Conservation (phyloP, 2,797 vertebrate genomes). For the Crypturellus tataupa region DNA sequence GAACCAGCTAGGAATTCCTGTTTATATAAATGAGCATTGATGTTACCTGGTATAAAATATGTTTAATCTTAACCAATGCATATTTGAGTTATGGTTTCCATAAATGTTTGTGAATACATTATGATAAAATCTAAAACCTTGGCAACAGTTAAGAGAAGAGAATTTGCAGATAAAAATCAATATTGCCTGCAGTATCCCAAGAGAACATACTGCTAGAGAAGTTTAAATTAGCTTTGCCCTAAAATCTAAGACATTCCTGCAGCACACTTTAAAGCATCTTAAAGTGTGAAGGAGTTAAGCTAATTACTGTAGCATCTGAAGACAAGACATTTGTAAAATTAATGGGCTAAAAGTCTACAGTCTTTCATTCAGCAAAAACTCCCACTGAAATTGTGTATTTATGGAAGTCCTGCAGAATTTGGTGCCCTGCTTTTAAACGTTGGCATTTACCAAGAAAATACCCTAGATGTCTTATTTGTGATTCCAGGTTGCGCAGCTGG, state of each 20-base stretch:
- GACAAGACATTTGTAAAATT: conserved; percentile 71
- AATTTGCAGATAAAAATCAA: conserved; percentile 75
- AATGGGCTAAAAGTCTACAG: conserved; percentile 40
- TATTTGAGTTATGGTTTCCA: conserved; percentile 67
- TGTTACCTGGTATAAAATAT: conserved; percentile 48
- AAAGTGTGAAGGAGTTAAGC: conserved; percentile 73
- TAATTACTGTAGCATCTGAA: conserved; percentile 74
- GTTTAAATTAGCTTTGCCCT: conserved; percentile 77
- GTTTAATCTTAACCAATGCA: conserved; percentile 59
- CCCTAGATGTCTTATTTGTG: not conserved
- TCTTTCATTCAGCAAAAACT: conserved; percentile 60
- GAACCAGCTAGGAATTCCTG: conserved; percentile 31
- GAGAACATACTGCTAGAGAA: conserved; percentile 69
- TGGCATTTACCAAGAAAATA: not conserved
- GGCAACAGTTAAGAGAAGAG: conserved; percentile 70
- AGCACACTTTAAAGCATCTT: conserved; percentile 72
- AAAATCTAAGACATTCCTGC: conserved; percentile 74
- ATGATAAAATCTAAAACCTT: conserved; percentile 74
- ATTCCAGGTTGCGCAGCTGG: not conserved
- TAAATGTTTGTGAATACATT: conserved; percentile 76
- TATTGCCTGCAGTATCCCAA: conserved; percentile 75
- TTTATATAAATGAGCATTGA: conserved; percentile 21
- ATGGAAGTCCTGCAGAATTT: not conserved
- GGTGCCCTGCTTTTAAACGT: not conserved
- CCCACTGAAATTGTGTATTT: not conserved